Conservation (phyloP, 2,888 invertebrate species). For the Herminia tarsipennalis region DNA sequence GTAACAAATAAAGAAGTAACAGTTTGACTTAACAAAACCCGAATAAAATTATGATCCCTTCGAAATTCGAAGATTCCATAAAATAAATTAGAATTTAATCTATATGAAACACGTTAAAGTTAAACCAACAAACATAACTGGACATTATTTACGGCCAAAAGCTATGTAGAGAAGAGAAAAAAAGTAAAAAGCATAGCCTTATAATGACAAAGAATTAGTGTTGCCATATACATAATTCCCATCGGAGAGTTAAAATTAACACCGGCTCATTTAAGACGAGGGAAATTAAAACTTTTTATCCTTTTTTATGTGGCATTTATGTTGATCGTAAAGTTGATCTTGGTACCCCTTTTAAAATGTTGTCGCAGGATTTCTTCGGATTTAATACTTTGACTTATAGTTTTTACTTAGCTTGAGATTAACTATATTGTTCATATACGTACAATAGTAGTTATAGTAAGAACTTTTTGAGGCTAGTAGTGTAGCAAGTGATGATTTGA, state of each 20-base stretch:
- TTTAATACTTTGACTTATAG: conserved; percentile 47
- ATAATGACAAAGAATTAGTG: conserved; percentile 80
- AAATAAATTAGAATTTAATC: conserved; percentile 76
- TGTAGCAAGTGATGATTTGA: too few relatives aligned
- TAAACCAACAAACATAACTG: conserved; percentile 80
- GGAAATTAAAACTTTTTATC: conserved; percentile 83
- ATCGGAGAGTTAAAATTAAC: conserved; percentile 78
- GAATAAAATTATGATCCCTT: conserved; percentile 49
- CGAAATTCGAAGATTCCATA: conserved; percentile 53
- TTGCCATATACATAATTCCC: conserved; percentile 56
- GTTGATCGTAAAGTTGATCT: conserved; percentile 73
- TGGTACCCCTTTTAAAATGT: conserved; percentile 70
- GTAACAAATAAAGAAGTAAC: conserved; percentile 31
- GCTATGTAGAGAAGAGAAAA: conserved; percentile 58
- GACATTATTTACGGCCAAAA: conserved; percentile 71
- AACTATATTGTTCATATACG: conserved; percentile 1
- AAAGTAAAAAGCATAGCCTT: conserved; percentile 55
- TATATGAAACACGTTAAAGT: conserved; percentile 72
- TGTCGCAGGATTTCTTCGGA: conserved; percentile 56
- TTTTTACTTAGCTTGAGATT: conserved; percentile 34
- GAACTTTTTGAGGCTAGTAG: too few relatives aligned
- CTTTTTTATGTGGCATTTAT: conserved; percentile 84
- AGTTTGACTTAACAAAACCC: conserved; percentile 37
- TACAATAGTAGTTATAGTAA: too few relatives aligned
- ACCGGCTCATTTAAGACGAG: conserved; percentile 75